Percentiles rank a stretch among this genome's conserved stretches.
These are phyloP conservation scores for Ommatoiulus sabulosus DNA, from an alignment of 2,888 invertebrate species.

Conservation along the genomic window DNA sequence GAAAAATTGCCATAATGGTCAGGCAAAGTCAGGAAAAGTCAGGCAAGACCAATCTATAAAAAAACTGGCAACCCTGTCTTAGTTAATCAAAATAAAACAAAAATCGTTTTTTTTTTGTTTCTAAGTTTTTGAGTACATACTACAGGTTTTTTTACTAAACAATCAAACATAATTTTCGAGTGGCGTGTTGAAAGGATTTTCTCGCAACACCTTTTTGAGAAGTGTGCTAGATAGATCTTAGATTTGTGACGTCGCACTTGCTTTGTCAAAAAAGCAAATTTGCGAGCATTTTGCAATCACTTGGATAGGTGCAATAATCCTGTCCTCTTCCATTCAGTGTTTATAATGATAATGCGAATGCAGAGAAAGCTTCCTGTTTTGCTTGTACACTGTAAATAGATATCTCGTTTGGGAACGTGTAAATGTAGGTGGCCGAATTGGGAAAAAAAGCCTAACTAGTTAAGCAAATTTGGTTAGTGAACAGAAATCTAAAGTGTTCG, in stretches of 20 bases:
- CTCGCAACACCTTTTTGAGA: no score
- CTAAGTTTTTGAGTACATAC: neutral
- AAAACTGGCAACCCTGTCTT: neutral
- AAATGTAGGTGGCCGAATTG: neutral
- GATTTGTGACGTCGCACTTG: neutral
- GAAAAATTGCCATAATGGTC: no score
- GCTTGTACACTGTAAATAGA: neutral
- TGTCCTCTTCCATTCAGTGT: no score
- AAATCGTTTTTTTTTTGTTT: neutral
- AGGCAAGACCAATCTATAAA: no score
- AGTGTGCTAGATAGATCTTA: neutral
- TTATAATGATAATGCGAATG: no score
- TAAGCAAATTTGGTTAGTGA: slow-evolving; percentile 25
- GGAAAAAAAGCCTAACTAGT: neutral
- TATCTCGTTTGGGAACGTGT: neutral
- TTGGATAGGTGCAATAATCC: no score
- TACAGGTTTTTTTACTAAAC: neutral
- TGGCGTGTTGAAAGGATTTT: neutral
- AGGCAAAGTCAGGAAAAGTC: no score
- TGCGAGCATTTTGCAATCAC: neutral
- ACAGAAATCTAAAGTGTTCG: neutral
- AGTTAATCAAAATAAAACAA: slow-evolving; percentile 29
- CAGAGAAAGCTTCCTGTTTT: neutral
- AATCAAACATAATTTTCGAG: neutral
- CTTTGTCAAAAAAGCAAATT: no score